Percentiles rank a stretch among this genome's conserved stretches.
Evolutionary conservation across 2,888 invertebrate species (phyloP).

Genomic region (Apantesis nais): DNA sequence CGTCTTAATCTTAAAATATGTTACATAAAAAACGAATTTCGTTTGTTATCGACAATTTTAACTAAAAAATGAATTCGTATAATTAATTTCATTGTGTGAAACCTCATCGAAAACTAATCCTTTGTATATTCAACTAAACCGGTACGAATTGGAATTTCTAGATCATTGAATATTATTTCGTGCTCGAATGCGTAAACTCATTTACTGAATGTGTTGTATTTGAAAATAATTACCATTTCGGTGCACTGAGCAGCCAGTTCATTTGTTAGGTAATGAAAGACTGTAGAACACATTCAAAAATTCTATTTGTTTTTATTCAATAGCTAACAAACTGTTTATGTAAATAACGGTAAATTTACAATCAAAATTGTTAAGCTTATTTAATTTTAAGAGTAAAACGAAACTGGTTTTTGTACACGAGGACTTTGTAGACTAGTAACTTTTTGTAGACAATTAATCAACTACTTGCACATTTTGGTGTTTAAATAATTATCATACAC

Average conservation of each 20-base stretch:
- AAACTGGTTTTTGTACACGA: neutral
- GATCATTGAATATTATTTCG: conserved; percentile 5
- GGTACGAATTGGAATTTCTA: neutral
- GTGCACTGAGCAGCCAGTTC: neutral
- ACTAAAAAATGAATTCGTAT: neutral
- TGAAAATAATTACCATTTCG: neutral
- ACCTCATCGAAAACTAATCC: neutral
- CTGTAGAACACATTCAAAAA: neutral
- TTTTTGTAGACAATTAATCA: neutral
- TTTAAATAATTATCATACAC: no score
- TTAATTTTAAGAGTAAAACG: neutral
- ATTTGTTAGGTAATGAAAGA: neutral
- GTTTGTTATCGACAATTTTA: neutral
- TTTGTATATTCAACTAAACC: neutral
- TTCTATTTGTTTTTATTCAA: neutral
- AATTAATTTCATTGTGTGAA: neutral
- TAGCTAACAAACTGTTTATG: neutral
- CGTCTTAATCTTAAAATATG: no score
- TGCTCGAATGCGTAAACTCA: neutral
- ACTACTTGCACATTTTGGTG: neutral
- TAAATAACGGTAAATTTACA: conserved; percentile 2
- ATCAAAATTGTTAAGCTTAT: neutral
- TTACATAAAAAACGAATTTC: no score
- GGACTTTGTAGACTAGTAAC: neutral
- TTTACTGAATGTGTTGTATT: neutral